These are phyloP conservation scores for Oryzias woworae DNA, from an alignment of 2,113 vertebrate species.

Conservation along the genomic window DNA sequence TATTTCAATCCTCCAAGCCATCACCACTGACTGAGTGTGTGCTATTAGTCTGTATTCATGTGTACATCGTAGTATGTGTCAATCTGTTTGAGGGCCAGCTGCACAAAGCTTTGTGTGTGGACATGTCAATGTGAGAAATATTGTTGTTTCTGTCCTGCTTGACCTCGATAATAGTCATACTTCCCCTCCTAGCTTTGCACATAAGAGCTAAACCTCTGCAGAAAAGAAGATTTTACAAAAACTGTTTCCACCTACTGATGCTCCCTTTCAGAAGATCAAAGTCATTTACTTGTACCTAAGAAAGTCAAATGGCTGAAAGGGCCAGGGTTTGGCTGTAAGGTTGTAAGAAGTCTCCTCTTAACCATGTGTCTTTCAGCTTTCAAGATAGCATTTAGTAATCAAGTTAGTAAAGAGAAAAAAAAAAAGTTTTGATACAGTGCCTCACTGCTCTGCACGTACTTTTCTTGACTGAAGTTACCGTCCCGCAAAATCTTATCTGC, in stretches of 20 bases:
- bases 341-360: slow-evolving; percentile 62
- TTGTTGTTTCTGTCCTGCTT: slow-evolving; percentile 41
- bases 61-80: slow-evolving; percentile 45
- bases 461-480: no score
- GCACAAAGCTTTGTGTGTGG: slow-evolving; percentile 30
- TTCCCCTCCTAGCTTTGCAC: slow-evolving; percentile 27
- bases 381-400: slow-evolving; percentile 47
- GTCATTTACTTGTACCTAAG: slow-evolving; percentile 89
- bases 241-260: slow-evolving; percentile 69
- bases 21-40: slow-evolving; percentile 31
- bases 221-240: slow-evolving; percentile 76
- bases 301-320: slow-evolving; percentile 91
- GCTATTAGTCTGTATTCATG: slow-evolving; percentile 25
- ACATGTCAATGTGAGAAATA: slow-evolving; percentile 54
- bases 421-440: slow-evolving; percentile 6
- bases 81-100: slow-evolving; percentile 54
- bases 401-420: background rate
- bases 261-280: slow-evolving; percentile 69
- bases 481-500: no score
- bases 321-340: slow-evolving; percentile 82
- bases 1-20: slow-evolving; percentile 63
- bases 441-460: no score
- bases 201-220: slow-evolving; percentile 23
- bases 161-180: slow-evolving; percentile 59
- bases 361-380: slow-evolving; percentile 50